These are phyloP conservation scores for Carcina quercana DNA, from an alignment of 2,888 invertebrate species.

Conservation along the genomic window DNA sequence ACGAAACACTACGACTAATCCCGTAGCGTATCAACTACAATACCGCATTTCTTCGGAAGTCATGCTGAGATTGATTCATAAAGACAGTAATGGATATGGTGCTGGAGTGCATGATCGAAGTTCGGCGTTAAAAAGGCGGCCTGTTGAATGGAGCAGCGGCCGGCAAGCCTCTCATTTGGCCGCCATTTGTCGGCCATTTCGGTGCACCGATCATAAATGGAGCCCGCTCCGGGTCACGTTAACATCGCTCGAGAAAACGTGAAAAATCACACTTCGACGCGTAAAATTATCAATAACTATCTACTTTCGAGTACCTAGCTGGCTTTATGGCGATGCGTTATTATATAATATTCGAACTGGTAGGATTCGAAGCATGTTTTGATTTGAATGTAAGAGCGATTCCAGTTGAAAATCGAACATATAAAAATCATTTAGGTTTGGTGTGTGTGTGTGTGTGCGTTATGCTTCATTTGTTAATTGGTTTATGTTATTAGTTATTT, in stretches of 20 bases:
- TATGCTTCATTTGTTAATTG: too few relatives aligned
- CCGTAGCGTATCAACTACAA: slow-evolving; percentile 24
- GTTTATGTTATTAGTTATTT: too few relatives aligned
- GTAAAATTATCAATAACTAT: slow-evolving; percentile 37
- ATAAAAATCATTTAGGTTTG: too few relatives aligned
- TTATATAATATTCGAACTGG: too few relatives aligned
- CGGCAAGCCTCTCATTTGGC: slow-evolving; percentile 72
- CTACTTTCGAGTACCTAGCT: slow-evolving; percentile 7
- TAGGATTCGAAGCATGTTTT: too few relatives aligned
- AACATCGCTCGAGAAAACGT: slow-evolving; percentile 66
- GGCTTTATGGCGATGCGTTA: too few relatives aligned
- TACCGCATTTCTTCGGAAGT: slow-evolving; percentile 18
- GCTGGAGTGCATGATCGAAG: slow-evolving; percentile 5
- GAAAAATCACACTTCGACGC: slow-evolving; percentile 69
- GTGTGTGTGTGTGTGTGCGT: too few relatives aligned
- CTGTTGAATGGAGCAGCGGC: slow-evolving; percentile 49
- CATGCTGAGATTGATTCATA: slow-evolving; percentile 5
- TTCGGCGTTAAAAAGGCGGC: slow-evolving; percentile 39
- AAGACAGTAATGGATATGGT: slow-evolving; percentile 20
- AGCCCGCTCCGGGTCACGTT: slow-evolving; percentile 69
- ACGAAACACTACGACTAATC: slow-evolving; percentile 20
- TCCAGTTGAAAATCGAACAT: too few relatives aligned
- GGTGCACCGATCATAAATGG: slow-evolving; percentile 72
- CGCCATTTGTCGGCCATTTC: slow-evolving; percentile 74
- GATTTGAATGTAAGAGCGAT: too few relatives aligned